phyloP scores from a whole-genome alignment of 2,888 invertebrate genomes.

The Pasiphila rectangulata region DNA sequence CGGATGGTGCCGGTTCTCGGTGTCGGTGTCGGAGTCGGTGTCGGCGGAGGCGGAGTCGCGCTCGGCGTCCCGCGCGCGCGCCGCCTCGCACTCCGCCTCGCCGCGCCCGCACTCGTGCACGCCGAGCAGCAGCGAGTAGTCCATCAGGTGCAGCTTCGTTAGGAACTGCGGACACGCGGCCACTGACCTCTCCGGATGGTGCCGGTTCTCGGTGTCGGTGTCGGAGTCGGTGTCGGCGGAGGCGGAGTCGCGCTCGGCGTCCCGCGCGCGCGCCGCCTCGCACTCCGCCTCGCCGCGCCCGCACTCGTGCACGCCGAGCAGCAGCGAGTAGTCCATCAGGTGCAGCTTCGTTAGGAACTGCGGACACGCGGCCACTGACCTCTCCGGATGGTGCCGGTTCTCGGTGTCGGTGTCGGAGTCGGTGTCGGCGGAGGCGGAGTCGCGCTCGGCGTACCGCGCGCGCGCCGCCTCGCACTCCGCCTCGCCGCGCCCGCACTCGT shows the following conservation, averaged over 20 bases:
- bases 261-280: conserved; percentile 41
- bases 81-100: conserved; percentile 88
- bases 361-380: not conserved
- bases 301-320: not conserved
- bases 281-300: not conserved
- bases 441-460: conserved; percentile 74
- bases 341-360: too few species aligned
- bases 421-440: conserved; percentile 31
- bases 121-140: conserved; percentile 68
- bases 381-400: conserved; percentile 49
- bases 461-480: conserved; percentile 79
- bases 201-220: too few species aligned
- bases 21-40: conserved; percentile 61
- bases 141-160: too few species aligned
- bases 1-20: conserved; percentile 61
- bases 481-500: conserved; percentile 52
- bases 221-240: conserved; percentile 29
- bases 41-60: conserved; percentile 38
- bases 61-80: conserved; percentile 80
- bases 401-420: conserved; percentile 71
- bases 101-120: conserved; percentile 95
- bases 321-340: too few species aligned
- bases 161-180: too few species aligned
- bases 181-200: too few species aligned
- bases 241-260: conserved; percentile 70